Evolutionary conservation across 2,113 vertebrate species (phyloP).

Genomic region (Pardalotus punctatus): DNA sequence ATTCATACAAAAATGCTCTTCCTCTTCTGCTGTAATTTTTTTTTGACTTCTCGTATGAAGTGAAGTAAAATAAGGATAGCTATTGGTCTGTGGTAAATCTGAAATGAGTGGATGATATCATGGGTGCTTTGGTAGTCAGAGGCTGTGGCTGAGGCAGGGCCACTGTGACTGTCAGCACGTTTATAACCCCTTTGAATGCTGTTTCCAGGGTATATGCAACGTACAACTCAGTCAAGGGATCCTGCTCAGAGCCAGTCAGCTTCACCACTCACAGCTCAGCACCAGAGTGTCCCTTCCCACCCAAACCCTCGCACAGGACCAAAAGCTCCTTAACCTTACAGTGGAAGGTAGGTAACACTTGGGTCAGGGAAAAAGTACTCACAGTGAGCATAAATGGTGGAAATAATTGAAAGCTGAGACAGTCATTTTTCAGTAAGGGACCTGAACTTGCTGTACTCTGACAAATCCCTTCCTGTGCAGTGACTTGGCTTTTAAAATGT

Average conservation of each 20-base stretch:
- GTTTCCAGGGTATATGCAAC: conserved; percentile 83
- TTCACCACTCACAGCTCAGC: conserved; percentile 93
- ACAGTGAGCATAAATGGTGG: not conserved
- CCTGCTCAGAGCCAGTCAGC: conserved; percentile 85
- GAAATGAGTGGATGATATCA: accelerated
- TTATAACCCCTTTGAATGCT: not conserved
- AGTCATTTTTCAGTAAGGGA: not conserved
- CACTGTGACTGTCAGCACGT: not conserved
- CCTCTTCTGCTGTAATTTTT: not conserved
- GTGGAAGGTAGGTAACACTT: conserved; percentile 87
- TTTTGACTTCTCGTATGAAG: not conserved
- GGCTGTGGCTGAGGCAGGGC: not conserved
- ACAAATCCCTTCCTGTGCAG: not conserved
- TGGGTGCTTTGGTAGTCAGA: not conserved
- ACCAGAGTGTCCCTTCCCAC: conserved; percentile 87
- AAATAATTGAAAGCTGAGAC: not conserved
- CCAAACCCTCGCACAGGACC: conserved; percentile 89
- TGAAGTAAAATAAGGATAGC: not conserved
- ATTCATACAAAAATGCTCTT: not conserved
- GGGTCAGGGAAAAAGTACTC: not conserved
- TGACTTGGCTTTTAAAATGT: conserved; percentile 6
- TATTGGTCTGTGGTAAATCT: not conserved
- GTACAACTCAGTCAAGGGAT: conserved; percentile 90
- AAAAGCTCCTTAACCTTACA: conserved; percentile 92
- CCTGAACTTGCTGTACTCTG: not conserved